phyloP scores from a whole-genome alignment of 2,113 vertebrate species.

The Aleadryas rufinucha region DNA sequence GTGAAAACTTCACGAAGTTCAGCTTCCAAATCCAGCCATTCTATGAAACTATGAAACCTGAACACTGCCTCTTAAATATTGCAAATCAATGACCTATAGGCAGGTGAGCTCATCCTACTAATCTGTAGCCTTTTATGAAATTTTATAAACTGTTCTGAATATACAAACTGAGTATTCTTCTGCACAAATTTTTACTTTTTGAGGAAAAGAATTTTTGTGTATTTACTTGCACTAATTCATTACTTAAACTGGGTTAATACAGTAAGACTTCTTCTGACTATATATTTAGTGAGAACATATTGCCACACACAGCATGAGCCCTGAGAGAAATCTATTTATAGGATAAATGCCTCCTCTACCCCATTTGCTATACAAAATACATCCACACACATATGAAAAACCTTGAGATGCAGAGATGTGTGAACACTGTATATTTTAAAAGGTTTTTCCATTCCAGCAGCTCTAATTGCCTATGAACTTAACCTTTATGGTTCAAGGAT shows the following conservation, averaged over 20 bases:
- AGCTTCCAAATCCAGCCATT: not conserved
- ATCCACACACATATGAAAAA: not conserved
- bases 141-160: not conserved
- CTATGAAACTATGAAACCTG: not conserved
- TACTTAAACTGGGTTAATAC: slow-evolving; percentile 15
- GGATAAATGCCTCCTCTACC: not conserved
- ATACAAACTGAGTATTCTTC: not conserved
- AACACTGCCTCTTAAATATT: not conserved
- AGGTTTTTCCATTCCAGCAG: not conserved
- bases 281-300: not conserved
- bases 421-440: not conserved
- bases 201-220: not conserved
- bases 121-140: not conserved
- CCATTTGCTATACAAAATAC: not conserved
- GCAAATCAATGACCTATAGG: not conserved
- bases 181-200: not conserved
- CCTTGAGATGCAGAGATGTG: not conserved
- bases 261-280: not conserved
- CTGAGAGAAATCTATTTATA: not conserved
- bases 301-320: not conserved
- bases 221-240: not conserved
- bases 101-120: not conserved
- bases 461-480: not conserved
- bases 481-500: not conserved
- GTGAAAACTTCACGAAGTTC: not conserved